Conservation (phyloP, 2,797 vertebrate species). For the Darevskia nairensis region DNA sequence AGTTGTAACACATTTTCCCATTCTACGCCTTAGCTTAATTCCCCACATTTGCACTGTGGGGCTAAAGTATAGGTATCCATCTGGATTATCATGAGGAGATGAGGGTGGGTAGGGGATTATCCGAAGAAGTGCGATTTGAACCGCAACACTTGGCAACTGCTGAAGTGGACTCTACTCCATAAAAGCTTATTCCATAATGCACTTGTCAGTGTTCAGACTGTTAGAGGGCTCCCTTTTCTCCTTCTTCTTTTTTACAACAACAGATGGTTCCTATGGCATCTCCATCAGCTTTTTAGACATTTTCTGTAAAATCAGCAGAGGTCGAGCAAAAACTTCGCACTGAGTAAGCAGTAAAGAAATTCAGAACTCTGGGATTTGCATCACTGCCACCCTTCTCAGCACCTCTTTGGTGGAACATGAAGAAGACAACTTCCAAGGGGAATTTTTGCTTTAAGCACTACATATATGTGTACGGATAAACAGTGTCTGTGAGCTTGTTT, state of each 20-base stretch:
- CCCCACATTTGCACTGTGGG: background rate
- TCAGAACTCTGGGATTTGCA: background rate
- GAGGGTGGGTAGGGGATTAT: background rate
- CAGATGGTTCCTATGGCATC: background rate
- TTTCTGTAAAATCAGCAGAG: background rate
- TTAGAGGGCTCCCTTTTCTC: background rate
- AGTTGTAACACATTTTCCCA: background rate
- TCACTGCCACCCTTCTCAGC: too few species aligned
- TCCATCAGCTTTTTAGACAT: background rate
- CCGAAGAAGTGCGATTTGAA: background rate
- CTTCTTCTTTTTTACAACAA: background rate
- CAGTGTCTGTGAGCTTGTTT: background rate
- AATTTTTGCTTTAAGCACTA: background rate
- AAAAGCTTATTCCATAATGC: background rate
- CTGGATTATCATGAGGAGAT: background rate
- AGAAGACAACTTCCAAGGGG: background rate
- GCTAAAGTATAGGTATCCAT: background rate
- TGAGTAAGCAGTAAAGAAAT: background rate
- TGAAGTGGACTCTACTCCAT: background rate
- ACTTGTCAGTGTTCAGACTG: background rate
- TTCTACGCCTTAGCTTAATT: background rate
- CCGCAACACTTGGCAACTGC: background rate
- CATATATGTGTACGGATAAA: background rate
- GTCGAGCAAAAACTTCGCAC: background rate
- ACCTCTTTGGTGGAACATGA: background rate